A percentile compares a stretch with the other conserved stretches of the same genome.
Conservation (phyloP, 1,140 invertebrate species). For the Apocrypta bakeri region DNA sequence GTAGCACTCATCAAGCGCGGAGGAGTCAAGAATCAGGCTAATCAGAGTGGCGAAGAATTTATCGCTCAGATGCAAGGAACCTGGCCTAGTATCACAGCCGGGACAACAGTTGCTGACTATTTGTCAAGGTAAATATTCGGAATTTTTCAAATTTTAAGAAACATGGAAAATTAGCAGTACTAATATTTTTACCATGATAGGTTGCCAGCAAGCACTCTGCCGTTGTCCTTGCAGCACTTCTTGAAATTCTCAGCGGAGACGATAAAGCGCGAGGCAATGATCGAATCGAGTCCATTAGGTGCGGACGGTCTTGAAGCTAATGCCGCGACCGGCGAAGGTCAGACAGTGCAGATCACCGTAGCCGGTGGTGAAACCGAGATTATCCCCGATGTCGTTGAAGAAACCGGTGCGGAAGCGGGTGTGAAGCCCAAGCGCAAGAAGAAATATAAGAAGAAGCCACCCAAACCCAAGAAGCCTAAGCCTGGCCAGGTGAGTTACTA, state of each 20-base stretch:
- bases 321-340: slow-evolving; percentile 65
- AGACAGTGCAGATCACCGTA: slow-evolving; percentile 70
- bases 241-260: slow-evolving; percentile 78
- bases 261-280: slow-evolving; percentile 74
- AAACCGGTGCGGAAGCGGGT: slow-evolving; percentile 63
- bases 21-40: slow-evolving; percentile 68
- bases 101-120: slow-evolving; percentile 86
- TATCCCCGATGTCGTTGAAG: slow-evolving; percentile 74
- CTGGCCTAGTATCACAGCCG: slow-evolving; percentile 84
- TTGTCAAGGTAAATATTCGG: slow-evolving; percentile 73
- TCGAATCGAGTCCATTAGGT: slow-evolving; percentile 74
- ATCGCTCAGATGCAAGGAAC: slow-evolving; percentile 69
- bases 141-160: not conserved
- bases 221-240: slow-evolving; percentile 76
- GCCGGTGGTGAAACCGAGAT: slow-evolving; percentile 71
- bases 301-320: slow-evolving; percentile 68
- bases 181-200: slow-evolving; percentile 59
- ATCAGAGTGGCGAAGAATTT: slow-evolving; percentile 67
- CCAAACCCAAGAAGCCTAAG: slow-evolving; percentile 82
- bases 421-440: slow-evolving; percentile 82
- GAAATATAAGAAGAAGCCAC: slow-evolving; percentile 87
- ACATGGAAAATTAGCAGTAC: not conserved
- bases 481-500: slow-evolving; percentile 75
- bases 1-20: slow-evolving; percentile 76
- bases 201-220: slow-evolving; percentile 76